Conservation (phyloP, 2,888 invertebrate genomes). For the Cataglyphis altisquamis region DNA sequence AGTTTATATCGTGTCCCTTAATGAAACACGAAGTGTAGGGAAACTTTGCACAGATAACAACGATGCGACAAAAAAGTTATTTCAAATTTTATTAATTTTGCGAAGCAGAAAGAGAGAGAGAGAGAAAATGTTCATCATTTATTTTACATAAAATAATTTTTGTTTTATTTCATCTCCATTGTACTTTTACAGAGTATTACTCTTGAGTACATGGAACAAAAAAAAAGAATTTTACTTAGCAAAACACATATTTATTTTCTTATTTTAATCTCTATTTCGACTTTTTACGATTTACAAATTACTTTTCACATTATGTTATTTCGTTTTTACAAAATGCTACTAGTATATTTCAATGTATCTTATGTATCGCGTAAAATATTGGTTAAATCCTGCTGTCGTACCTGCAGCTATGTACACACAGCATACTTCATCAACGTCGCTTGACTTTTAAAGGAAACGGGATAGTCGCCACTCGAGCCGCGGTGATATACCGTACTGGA, state of each 20-base stretch:
- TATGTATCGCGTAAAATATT: slow-evolving; percentile 50
- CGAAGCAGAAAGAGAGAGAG: not conserved
- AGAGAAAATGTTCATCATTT: not conserved
- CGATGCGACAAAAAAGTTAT: slow-evolving; percentile 16
- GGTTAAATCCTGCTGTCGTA: slow-evolving; percentile 48
- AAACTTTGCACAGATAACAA: slow-evolving; percentile 32
- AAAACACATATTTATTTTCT: not conserved
- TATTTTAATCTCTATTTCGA: not conserved
- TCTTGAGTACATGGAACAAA: not conserved
- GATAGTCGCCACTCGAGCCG: slow-evolving; percentile 54
- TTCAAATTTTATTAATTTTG: slow-evolving; percentile 11
- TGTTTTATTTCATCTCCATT: not conserved
- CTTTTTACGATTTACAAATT: not conserved
- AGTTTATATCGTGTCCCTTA: slow-evolving; percentile 48
- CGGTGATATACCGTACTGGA: slow-evolving; percentile 45
- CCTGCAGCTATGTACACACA: slow-evolving; percentile 38
- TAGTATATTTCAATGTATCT: slow-evolving; percentile 38
- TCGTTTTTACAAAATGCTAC: slow-evolving; percentile 22
- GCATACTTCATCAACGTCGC: slow-evolving; percentile 50
- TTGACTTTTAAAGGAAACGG: slow-evolving; percentile 56
- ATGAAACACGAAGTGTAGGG: slow-evolving; percentile 46
- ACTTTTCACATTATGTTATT: slow-evolving; percentile 1
- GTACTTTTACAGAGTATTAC: not conserved
- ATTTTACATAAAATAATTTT: not conserved
- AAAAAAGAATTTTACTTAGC: not conserved